Percentiles rank a stretch among this genome's conserved stretches.
Conservation (phyloP, 1,140 invertebrate species). For the Alviniconcha marisindica region DNA sequence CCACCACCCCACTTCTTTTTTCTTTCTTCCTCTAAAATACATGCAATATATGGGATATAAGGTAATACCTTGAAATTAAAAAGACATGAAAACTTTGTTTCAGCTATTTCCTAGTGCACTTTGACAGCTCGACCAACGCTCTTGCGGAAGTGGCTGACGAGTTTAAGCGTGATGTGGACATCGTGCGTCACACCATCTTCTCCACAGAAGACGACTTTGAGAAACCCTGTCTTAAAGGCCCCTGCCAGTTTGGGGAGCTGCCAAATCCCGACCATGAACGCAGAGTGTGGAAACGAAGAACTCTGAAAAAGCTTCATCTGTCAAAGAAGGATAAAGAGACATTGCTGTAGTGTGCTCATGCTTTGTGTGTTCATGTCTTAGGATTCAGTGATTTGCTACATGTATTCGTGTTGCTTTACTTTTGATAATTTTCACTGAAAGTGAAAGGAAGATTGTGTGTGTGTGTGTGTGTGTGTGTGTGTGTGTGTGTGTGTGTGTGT, state of each 20-base stretch:
- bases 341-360: background rate
- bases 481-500: no score
- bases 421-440: no score
- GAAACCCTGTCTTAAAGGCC: constrained; percentile 41
- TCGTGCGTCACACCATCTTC: constrained; percentile 46
- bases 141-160: constrained; percentile 38
- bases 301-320: constrained; percentile 40
- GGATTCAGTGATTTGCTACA: no score
- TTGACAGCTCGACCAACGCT: constrained; percentile 45
- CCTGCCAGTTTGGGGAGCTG: constrained; percentile 57
- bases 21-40: no score
- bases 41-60: no score
- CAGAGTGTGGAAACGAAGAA: constrained; percentile 47
- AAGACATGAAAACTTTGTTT: constrained; percentile 1
- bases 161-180: constrained; percentile 49
- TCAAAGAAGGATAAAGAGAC: constrained; percentile 16
- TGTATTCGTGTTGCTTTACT: no score
- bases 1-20: constrained; percentile 22
- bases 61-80: background rate
- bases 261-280: constrained; percentile 59
- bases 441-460: no score
- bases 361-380: no score
- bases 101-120: constrained; percentile 50
- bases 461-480: no score
- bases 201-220: constrained; percentile 36